Conservation (phyloP, 2,113 vertebrate genomes). For the Hipposideros armiger region DNA sequence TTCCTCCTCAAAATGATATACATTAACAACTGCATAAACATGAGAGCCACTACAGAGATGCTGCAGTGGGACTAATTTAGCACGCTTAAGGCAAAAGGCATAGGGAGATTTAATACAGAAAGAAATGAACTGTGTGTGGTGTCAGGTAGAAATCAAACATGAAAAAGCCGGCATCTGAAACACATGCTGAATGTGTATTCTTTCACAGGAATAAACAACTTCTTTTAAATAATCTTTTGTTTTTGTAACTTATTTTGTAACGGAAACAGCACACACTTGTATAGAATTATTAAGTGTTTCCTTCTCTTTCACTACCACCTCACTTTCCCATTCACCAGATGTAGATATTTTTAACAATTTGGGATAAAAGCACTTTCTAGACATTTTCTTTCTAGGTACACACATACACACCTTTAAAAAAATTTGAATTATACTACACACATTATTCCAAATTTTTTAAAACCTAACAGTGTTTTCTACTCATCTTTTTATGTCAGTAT, state of each 20-base stretch:
- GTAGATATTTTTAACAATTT: conserved; percentile 44
- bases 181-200: not conserved
- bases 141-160: conserved; percentile 45
- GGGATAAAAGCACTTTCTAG: conserved; percentile 19
- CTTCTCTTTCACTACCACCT: not conserved
- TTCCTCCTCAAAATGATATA: conserved; percentile 42
- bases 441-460: conserved; percentile 16
- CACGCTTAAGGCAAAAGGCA: not conserved
- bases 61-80: not conserved
- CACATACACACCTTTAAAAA: not conserved
- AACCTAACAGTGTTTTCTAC: conserved; percentile 22
- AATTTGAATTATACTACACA: conserved; percentile 18
- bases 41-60: not conserved
- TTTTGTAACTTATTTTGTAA: conserved; percentile 58
- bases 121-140: not conserved
- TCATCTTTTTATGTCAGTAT: conserved; percentile 12
- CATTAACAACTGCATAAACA: conserved; percentile 25
- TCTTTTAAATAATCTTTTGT: not conserved
- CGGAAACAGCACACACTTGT: conserved; percentile 30
- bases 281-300: conserved; percentile 19
- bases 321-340: not conserved
- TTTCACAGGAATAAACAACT: not conserved
- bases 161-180: conserved; percentile 31
- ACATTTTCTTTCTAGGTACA: conserved; percentile 3
- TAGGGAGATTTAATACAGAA: not conserved